These are phyloP conservation scores for Pyrrhopygopsis socrates DNA, from an alignment of 2,888 invertebrate genomes.

Conservation along the genomic window DNA sequence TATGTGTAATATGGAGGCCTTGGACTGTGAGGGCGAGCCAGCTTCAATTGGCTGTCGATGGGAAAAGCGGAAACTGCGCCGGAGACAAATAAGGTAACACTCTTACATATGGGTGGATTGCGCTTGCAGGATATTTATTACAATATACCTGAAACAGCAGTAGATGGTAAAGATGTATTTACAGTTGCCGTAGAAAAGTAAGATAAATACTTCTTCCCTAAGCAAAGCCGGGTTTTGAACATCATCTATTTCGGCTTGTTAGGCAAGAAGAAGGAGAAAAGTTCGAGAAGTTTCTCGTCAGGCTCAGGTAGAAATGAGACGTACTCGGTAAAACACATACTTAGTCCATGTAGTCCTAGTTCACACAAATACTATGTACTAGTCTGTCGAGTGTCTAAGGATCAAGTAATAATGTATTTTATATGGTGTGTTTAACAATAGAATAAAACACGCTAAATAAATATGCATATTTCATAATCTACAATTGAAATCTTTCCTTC, in stretches of 20 bases:
- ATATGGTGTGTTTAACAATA: too few species aligned
- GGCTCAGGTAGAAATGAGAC: slow-evolving; percentile 31
- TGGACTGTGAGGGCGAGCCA: slow-evolving; percentile 64
- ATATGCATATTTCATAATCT: too few species aligned
- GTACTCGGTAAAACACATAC: too few species aligned
- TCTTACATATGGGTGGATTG: slow-evolving; percentile 48
- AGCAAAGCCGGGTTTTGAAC: slow-evolving; percentile 83
- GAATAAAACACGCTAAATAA: too few species aligned
- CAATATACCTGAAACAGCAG: slow-evolving; percentile 48
- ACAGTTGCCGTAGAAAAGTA: slow-evolving; percentile 64
- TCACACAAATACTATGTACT: too few species aligned
- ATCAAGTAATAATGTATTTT: too few species aligned
- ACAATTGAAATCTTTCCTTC: too few species aligned
- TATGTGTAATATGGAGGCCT: slow-evolving; percentile 80
- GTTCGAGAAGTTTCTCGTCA: slow-evolving; percentile 86
- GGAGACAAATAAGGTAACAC: slow-evolving; percentile 26
- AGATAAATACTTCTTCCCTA: slow-evolving; percentile 82
- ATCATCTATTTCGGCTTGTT: slow-evolving; percentile 85
- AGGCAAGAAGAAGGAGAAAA: slow-evolving; percentile 86
- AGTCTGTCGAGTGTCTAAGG: too few species aligned
- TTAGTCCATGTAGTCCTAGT: too few species aligned
- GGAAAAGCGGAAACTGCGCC: slow-evolving; percentile 55
- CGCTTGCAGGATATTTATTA: slow-evolving; percentile 63
- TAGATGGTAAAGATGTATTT: slow-evolving; percentile 23
- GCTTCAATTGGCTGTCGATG: slow-evolving; percentile 46